Evolutionary conservation across 2,888 invertebrate genomes (phyloP).

Genomic region (Coleophora flavipennella): DNA sequence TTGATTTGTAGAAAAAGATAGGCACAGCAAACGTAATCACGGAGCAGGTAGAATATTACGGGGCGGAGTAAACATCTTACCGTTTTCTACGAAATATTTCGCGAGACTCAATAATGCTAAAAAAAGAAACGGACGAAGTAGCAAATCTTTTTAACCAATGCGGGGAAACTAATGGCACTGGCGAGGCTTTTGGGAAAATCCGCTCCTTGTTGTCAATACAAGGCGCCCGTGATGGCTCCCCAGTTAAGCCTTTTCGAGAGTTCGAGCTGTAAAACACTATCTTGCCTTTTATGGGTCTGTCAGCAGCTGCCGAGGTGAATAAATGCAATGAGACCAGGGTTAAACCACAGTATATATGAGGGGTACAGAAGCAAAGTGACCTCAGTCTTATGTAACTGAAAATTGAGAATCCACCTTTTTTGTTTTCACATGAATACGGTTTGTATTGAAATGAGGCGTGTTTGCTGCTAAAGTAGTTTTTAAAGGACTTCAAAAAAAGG

Average conservation of each 20-base stretch:
- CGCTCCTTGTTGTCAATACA: slow-evolving; percentile 72
- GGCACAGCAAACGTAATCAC: slow-evolving; percentile 1
- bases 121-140: slow-evolving; percentile 53
- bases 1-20: slow-evolving; percentile 5
- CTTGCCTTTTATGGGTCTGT: slow-evolving; percentile 54
- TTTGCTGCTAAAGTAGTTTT: too few relatives aligned
- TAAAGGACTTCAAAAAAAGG: too few relatives aligned
- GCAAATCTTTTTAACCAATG: slow-evolving; percentile 71
- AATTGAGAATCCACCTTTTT: too few relatives aligned
- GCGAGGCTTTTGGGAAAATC: slow-evolving; percentile 69
- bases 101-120: slow-evolving; percentile 56
- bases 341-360: too few relatives aligned
- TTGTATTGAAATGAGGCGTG: too few relatives aligned
- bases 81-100: slow-evolving; percentile 48
- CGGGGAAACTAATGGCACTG: slow-evolving; percentile 71
- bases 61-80: slow-evolving; percentile 24
- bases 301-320: slow-evolving; percentile 38
- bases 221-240: slow-evolving; percentile 65
- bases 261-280: slow-evolving; percentile 59
- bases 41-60: slow-evolving; percentile 8
- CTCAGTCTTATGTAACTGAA: too few relatives aligned
- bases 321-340: slow-evolving; percentile 41
- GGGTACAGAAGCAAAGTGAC: too few relatives aligned
- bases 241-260: slow-evolving; percentile 67
- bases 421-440: too few relatives aligned